Conservation (phyloP, 2,888 invertebrate genomes). For the Autographa gamma region DNA sequence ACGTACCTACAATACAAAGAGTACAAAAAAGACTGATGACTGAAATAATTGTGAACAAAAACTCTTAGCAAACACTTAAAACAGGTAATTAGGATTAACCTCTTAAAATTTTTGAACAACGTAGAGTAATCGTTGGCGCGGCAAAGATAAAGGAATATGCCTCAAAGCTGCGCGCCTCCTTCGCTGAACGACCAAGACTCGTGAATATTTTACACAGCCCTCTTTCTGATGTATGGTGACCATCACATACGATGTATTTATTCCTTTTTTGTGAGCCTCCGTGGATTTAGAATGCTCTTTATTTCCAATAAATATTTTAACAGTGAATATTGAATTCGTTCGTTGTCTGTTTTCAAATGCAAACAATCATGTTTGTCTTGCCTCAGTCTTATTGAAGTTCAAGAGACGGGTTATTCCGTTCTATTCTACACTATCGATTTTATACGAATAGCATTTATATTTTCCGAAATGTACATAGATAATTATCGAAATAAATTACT, state of each 20-base stretch:
- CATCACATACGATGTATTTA: constrained; percentile 14
- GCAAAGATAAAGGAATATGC: constrained; percentile 25
- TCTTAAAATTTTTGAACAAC: constrained; percentile 17
- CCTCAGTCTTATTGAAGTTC: neutral
- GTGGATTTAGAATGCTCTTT: neutral
- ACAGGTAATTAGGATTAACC: constrained; percentile 17
- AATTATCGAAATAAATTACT: neutral
- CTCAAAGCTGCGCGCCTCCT: constrained; percentile 24
- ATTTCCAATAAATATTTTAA: constrained; percentile 7
- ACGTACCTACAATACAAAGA: neutral
- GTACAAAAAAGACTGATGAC: neutral
- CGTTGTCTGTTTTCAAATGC: neutral
- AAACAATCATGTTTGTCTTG: neutral
- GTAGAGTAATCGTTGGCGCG: constrained; percentile 14
- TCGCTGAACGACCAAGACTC: constrained; percentile 22
- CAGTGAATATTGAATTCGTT: constrained; percentile 4
- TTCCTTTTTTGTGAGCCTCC: constrained; percentile 8
- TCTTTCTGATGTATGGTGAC: constrained; percentile 25
- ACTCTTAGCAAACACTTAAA: neutral
- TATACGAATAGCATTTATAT: neutral
- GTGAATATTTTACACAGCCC: constrained; percentile 51
- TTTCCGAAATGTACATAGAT: neutral
- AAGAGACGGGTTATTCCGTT: neutral
- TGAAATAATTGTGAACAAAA: neutral
- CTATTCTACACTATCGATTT: neutral